A percentile compares a stretch with the other conserved stretches of the same genome.
Evolutionary conservation across 2,797 vertebrate genomes (phyloP).

Genomic region (Rhyacichthys aspro): DNA sequence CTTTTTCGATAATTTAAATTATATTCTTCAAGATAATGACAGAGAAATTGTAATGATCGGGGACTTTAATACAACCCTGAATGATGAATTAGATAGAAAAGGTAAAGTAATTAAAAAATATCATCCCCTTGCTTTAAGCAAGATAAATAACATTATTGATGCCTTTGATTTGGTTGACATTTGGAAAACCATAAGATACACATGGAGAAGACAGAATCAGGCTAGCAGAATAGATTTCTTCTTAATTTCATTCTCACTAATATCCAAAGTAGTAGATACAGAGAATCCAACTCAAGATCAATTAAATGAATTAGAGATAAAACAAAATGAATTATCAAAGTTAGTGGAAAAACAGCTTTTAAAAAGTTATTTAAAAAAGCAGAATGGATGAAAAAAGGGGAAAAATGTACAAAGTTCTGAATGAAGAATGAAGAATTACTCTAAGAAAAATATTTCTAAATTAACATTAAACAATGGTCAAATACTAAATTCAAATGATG

Average conservation of each 20-base stretch:
- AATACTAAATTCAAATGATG: no score
- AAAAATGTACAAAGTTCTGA: background rate
- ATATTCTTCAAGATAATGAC: background rate
- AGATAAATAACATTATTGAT: no score
- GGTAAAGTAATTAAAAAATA: no score
- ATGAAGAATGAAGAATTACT: background rate
- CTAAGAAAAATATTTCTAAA: background rate
- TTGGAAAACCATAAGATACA: no score
- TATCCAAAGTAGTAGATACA: no score
- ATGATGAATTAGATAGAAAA: background rate
- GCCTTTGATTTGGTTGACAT: no score
- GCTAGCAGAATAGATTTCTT: no score
- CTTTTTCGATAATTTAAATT: background rate
- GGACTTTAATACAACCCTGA: background rate
- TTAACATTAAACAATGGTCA: slow-evolving; percentile 2
- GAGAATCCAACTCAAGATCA: background rate
- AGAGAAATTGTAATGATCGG: background rate
- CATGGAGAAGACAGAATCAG: no score
- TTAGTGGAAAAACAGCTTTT: background rate
- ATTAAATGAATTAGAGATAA: no score
- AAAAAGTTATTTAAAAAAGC: slow-evolving; percentile 1
- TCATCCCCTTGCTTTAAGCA: no score
- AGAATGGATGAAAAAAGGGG: slow-evolving; percentile 1
- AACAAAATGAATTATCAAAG: background rate
- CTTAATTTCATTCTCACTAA: no score